phyloP scores from a whole-genome alignment of 2,888 invertebrate species.

The Stenodema calcarata region DNA sequence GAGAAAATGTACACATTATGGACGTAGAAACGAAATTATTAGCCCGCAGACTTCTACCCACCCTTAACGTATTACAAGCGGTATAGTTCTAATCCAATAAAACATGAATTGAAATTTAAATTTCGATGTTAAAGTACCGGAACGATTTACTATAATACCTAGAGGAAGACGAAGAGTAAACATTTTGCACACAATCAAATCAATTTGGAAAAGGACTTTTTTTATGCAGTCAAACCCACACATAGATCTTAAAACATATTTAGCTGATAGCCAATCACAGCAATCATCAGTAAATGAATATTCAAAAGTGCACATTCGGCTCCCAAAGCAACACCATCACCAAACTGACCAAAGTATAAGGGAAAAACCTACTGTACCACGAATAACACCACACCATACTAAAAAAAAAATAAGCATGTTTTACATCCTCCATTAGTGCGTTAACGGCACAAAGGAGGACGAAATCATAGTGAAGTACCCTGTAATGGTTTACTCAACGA shows the following conservation, averaged over 20 bases:
- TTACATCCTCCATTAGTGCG: not conserved
- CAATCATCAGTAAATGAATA: not conserved
- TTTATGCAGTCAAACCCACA: not conserved
- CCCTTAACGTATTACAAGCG: too few relatives aligned
- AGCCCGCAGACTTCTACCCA: too few relatives aligned
- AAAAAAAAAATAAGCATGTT: not conserved
- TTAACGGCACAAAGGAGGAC: not conserved
- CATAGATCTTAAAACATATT: not conserved
- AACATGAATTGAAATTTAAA: too few relatives aligned
- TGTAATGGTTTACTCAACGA: not conserved
- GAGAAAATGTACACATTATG: too few relatives aligned
- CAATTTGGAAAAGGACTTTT: not conserved
- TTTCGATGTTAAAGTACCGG: too few relatives aligned
- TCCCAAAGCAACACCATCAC: slow-evolving; percentile 20
- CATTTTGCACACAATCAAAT: not conserved
- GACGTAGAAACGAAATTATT: too few relatives aligned
- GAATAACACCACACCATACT: slow-evolving; percentile 22
- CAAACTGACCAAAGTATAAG: not conserved
- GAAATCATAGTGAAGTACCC: slow-evolving; percentile 4
- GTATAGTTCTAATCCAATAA: too few relatives aligned
- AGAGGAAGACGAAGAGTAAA: not conserved
- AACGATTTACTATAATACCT: too few relatives aligned
- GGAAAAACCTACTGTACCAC: not conserved
- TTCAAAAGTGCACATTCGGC: slow-evolving; percentile 22
- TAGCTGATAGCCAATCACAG: not conserved